Conservation (phyloP, 2,888 invertebrate genomes). For the Drosophila kuntzei region DNA sequence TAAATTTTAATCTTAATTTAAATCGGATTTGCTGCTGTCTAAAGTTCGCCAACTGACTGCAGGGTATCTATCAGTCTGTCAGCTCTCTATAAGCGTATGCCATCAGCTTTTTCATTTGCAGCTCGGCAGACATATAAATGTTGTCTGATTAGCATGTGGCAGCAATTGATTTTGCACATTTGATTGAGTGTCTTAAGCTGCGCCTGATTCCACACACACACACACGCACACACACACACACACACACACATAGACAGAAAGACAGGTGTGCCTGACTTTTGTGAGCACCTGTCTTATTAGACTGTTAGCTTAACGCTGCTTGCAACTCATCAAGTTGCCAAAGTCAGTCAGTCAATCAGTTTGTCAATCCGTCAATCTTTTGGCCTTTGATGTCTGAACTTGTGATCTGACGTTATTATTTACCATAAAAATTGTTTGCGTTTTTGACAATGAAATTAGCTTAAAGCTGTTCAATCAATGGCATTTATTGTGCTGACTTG, state of each 20-base stretch:
- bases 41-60: background rate
- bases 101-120: conserved; percentile 22
- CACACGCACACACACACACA: background rate
- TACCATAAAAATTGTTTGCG: conserved; percentile 43
- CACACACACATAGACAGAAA: background rate
- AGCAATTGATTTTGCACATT: conserved; percentile 61
- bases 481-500: conserved; percentile 16
- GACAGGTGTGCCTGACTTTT: conserved; percentile 15
- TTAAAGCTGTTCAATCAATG: conserved; percentile 28
- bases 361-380: conserved; percentile 12
- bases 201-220: conserved; percentile 24
- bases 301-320: conserved; percentile 31
- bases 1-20: too few species aligned
- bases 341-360: conserved; percentile 27
- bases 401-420: conserved; percentile 37
- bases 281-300: conserved; percentile 14
- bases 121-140: conserved; percentile 55
- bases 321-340: conserved; percentile 37
- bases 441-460: conserved; percentile 28
- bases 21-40: background rate
- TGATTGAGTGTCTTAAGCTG: conserved; percentile 65
- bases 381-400: conserved; percentile 44
- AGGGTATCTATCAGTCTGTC: conserved; percentile 1
- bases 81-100: background rate
- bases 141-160: conserved; percentile 63